Conservation (phyloP, 2,888 invertebrate species). For the Diadegma fenestrale region DNA sequence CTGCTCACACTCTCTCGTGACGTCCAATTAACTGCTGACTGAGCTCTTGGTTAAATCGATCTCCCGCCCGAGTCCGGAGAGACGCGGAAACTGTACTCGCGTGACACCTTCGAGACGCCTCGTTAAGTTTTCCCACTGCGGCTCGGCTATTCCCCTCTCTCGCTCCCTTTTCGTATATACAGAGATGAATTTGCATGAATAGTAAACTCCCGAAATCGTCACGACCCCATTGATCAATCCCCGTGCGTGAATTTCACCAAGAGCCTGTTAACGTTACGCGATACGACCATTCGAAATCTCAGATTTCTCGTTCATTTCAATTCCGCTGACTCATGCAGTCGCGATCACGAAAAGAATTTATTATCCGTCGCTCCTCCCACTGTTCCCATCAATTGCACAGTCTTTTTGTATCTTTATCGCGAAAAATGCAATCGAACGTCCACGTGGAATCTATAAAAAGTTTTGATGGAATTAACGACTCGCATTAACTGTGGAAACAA, state of each 20-base stretch:
- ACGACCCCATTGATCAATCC: slow-evolving; percentile 22
- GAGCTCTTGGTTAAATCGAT: slow-evolving; percentile 64
- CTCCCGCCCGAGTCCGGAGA: slow-evolving; percentile 15
- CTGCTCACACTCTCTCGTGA: neutral
- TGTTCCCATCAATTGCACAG: neutral
- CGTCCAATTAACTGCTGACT: slow-evolving; percentile 64
- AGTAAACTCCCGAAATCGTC: slow-evolving; percentile 3
- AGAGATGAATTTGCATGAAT: neutral
- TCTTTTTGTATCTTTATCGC: neutral
- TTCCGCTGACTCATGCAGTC: neutral
- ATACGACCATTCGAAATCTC: slow-evolving; percentile 17
- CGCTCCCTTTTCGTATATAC: neutral
- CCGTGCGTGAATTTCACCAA: neutral
- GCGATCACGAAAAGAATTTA: neutral
- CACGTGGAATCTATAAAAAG: neutral
- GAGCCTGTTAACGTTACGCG: neutral
- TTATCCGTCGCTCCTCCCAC: neutral
- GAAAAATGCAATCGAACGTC: neutral
- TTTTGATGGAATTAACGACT: neutral
- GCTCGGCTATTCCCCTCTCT: neutral
- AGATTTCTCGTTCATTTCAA: slow-evolving; percentile 24
- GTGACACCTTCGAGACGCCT: slow-evolving; percentile 60
- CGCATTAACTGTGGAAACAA: neutral
- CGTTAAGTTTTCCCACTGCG: slow-evolving; percentile 59
- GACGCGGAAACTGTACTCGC: slow-evolving; percentile 60